Conservation (phyloP, 2,113 vertebrate species). For the Podilymbus podiceps region DNA sequence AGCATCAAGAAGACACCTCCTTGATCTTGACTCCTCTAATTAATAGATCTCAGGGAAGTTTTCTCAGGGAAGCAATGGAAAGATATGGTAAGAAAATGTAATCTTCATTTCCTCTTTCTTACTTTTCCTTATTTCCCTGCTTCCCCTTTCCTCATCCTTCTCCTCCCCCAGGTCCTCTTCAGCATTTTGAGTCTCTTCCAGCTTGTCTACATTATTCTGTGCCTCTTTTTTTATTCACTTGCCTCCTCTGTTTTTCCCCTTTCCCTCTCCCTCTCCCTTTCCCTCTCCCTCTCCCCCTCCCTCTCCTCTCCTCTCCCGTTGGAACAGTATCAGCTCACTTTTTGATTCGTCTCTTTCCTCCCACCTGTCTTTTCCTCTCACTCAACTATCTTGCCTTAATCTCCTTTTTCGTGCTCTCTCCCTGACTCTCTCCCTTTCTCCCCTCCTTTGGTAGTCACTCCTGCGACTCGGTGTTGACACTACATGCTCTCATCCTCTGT, state of each 20-base stretch:
- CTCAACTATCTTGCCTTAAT: background rate
- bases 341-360: background rate
- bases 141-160: background rate
- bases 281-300: no score
- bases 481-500: background rate
- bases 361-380: background rate
- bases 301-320: no score
- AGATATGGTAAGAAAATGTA: background rate
- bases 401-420: background rate
- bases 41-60: background rate
- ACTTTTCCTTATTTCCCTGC: background rate
- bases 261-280: no score
- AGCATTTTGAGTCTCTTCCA: background rate
- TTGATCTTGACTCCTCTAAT: background rate
- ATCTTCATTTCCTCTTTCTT: background rate
- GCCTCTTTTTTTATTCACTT: background rate
- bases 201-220: background rate
- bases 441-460: background rate
- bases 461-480: background rate
- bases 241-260: background rate
- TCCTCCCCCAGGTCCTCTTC: background rate
- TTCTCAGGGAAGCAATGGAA: background rate
- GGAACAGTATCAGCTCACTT: background rate
- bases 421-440: background rate
- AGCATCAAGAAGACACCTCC: background rate